phyloP scores from a whole-genome alignment of 37 sponge, comb jelly and placozoan genomes.

The Tethya wilhelma region DNA sequence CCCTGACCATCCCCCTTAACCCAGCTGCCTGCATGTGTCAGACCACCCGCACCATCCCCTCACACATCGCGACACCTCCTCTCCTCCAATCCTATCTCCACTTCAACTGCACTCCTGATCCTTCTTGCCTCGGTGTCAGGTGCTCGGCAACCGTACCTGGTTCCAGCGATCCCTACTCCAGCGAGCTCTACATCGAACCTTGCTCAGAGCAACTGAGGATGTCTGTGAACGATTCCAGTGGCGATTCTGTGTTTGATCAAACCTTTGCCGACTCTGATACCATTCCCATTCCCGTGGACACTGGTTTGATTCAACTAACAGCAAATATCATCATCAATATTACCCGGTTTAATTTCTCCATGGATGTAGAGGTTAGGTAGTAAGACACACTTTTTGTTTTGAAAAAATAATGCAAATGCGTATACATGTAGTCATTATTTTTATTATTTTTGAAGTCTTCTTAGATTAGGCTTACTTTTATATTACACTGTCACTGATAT shows the following conservation, averaged over 20 bases:
- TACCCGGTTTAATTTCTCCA: not conserved
- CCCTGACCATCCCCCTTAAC: not conserved
- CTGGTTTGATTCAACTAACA: no score
- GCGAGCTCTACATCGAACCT: not conserved
- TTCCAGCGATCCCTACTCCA: not conserved
- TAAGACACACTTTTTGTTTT: not conserved
- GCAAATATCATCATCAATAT: not conserved
- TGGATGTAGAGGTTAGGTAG: not conserved
- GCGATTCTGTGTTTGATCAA: not conserved
- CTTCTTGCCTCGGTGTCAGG: not conserved
- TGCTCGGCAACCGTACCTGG: not conserved
- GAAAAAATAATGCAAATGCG: not conserved
- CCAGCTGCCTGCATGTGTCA: constrained; percentile 1
- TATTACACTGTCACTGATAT: no score
- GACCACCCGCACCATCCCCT: not conserved
- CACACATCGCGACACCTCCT: no score
- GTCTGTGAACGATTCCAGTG: not conserved
- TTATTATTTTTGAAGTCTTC: no score
- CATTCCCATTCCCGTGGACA: not conserved
- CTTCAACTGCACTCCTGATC: not conserved
- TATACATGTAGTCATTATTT: no score
- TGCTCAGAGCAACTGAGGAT: not conserved
- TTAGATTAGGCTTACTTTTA: no score
- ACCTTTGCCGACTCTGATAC: not conserved
- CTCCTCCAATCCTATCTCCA: not conserved